Conservation (phyloP, 2,888 invertebrate genomes). For the Drosophila aldrichi region DNA sequence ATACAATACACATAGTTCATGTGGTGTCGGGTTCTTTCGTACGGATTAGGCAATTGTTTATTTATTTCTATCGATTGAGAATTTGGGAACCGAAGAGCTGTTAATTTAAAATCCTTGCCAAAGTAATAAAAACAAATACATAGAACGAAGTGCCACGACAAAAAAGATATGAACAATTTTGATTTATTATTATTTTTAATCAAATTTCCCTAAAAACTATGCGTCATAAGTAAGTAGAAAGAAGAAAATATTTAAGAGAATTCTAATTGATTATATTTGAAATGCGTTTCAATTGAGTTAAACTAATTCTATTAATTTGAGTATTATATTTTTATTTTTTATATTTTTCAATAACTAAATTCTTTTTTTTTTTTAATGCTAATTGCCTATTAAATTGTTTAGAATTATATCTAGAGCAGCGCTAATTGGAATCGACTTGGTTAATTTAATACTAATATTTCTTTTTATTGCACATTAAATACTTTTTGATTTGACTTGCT, state of each 20-base stretch:
- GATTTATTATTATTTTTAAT: constrained; percentile 25
- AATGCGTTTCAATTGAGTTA: background rate
- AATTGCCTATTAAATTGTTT: background rate
- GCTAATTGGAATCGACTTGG: background rate
- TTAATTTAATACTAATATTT: constrained; percentile 18
- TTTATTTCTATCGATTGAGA: constrained; percentile 27
- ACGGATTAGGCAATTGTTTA: constrained; percentile 39
- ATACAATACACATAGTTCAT: constrained; percentile 14
- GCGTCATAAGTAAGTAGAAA: constrained; percentile 37
- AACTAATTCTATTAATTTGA: constrained; percentile 15
- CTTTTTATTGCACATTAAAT: constrained; percentile 10
- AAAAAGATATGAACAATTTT: constrained; percentile 28
- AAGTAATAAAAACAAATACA: constrained; percentile 53
- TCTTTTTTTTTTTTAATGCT: background rate
- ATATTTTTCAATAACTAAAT: background rate
- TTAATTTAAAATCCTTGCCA: constrained; percentile 34
- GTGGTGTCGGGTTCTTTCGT: constrained; percentile 44
- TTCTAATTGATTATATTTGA: background rate
- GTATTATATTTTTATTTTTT: background rate
- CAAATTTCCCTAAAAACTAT: background rate
- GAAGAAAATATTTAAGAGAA: constrained; percentile 4
- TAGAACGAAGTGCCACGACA: constrained; percentile 37
- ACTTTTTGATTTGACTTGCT: constrained; percentile 20
- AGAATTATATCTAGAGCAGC: background rate
- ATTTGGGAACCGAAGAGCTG: constrained; percentile 42